Evolutionary conservation across 2,113 vertebrate species (phyloP), one percentile per base, ranked within the genome.

Genomic region (Fulmarus glacialis): DNA sequence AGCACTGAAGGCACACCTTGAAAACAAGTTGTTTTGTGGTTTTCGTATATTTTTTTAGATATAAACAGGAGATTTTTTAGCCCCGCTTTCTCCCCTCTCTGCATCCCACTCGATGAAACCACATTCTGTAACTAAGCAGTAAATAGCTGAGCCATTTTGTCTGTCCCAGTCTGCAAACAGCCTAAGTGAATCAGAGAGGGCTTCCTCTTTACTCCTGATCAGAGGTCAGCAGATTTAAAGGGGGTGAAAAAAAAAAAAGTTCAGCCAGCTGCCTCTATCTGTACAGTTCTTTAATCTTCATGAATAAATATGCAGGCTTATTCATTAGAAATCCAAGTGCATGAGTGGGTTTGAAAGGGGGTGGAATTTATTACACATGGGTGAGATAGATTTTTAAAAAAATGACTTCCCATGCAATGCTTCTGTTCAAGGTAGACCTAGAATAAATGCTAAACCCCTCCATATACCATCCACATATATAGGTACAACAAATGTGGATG

Each of bases 241-340:
- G 11, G 11, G 23, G n/a, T n/a, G n/a, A n/a, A 24, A 15, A 21
- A 32, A 34, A 68, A 36, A 38, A 52, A 58, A 77, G 47, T 71
- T 82, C 86, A 92, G 70, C 91, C 94, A 97, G 95, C 82, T 97
- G 96, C 84, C 84, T 95, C 93, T 91, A 77, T 96, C 91, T 83
- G 81, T 82, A 72, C 62, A 80, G 87, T 96, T 72, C 83, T 96
- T 91, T 96, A 95, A 97, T 96, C 95, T 94, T 95, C 94, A 94
- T 93, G 85, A 97, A 96, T 95, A 97, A 97, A 96, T 84, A 97
- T 96, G 83, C 71, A 85, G 62, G 79, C 90, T 89, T 95, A 93
- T 80, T 96, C 96, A 96, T 96, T 94, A 92, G 95, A 89, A 96
- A 92, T 36, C 87, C 87, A 92, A 97, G 66, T 72, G 95, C 91